Evolutionary conservation across 1,140 invertebrate genomes (phyloP).

Genomic region (Caerostris extrusa): DNA sequence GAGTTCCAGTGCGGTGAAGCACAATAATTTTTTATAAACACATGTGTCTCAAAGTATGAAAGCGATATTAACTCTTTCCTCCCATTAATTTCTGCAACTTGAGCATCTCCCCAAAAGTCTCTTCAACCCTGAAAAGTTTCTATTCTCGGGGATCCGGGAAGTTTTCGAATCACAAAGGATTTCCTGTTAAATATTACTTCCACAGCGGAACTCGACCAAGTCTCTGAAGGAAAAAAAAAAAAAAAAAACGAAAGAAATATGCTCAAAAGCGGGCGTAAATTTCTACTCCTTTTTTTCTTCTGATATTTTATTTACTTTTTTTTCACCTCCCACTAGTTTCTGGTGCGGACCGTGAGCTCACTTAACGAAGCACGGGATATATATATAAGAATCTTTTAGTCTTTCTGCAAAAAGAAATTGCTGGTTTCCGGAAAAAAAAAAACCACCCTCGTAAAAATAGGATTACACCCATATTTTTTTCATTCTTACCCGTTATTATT

Average conservation of each 20-base stretch:
- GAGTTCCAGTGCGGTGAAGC: not conserved
- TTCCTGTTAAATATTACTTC: constrained; percentile 69
- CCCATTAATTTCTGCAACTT: constrained; percentile 35
- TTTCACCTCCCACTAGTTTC: not conserved
- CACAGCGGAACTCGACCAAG: constrained; percentile 49
- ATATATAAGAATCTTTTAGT: constrained; percentile 64
- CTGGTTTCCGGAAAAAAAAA: constrained; percentile 52
- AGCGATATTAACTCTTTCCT: constrained; percentile 19
- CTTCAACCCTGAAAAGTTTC: constrained; percentile 41
- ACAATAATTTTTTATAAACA: constrained; percentile 14
- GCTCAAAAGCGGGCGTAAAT: constrained; percentile 45
- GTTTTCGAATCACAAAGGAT: constrained; percentile 53
- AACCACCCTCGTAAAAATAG: constrained; percentile 64
- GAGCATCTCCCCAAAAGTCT: constrained; percentile 35
- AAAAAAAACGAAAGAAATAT: constrained; percentile 51
- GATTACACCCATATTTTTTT: constrained; percentile 14
- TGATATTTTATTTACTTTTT: constrained; percentile 49
- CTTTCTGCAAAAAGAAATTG: not conserved
- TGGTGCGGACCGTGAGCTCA: constrained; percentile 2
- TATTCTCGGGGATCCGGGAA: not conserved
- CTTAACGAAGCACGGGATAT: constrained; percentile 66
- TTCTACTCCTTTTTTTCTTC: not conserved
- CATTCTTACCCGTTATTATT: not conserved
- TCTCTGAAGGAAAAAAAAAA: not conserved
- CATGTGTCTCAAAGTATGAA: constrained; percentile 3